Evolutionary conservation across 2,113 vertebrate species (phyloP).

Genomic region (Pao palembangensis): DNA sequence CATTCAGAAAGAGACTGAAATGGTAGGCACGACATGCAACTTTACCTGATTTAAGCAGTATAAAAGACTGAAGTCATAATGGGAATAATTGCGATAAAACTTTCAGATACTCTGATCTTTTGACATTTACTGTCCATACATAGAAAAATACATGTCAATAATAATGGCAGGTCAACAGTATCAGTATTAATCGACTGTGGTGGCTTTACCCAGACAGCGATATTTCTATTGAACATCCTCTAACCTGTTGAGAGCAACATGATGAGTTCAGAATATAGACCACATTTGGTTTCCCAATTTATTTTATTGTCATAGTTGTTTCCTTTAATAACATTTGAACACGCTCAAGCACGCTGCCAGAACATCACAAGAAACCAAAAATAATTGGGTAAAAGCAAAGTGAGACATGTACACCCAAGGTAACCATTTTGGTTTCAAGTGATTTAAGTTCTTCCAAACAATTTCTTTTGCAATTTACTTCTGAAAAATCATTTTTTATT

Average conservation of each 20-base stretch:
- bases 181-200: too few species aligned
- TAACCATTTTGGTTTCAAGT: constrained; percentile 72
- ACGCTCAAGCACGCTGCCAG: constrained; percentile 84
- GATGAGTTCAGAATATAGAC: background rate
- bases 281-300: constrained; percentile 78
- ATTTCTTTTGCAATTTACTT: constrained; percentile 61
- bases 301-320: constrained; percentile 98
- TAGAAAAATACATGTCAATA: too few species aligned
- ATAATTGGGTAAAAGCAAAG: constrained; percentile 70
- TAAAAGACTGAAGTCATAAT: too few species aligned
- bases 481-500: constrained; percentile 73
- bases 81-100: too few species aligned
- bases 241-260: background rate
- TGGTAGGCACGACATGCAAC: too few species aligned
- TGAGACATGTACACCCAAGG: constrained; percentile 68
- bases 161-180: too few species aligned
- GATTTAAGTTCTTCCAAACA: constrained; percentile 59
- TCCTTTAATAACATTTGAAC: constrained; percentile 89
- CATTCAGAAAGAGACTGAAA: too few species aligned
- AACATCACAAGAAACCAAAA: constrained; percentile 72
- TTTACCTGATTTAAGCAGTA: too few species aligned
- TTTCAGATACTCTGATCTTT: too few species aligned
- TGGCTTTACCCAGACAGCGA: too few species aligned
- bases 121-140: too few species aligned
- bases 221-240: too few species aligned